Percentiles rank a stretch among this genome's conserved stretches.
These are phyloP conservation scores for Cynoglossus semilaevis DNA, from an alignment of 2,113 vertebrate genomes.

Conservation along the genomic window DNA sequence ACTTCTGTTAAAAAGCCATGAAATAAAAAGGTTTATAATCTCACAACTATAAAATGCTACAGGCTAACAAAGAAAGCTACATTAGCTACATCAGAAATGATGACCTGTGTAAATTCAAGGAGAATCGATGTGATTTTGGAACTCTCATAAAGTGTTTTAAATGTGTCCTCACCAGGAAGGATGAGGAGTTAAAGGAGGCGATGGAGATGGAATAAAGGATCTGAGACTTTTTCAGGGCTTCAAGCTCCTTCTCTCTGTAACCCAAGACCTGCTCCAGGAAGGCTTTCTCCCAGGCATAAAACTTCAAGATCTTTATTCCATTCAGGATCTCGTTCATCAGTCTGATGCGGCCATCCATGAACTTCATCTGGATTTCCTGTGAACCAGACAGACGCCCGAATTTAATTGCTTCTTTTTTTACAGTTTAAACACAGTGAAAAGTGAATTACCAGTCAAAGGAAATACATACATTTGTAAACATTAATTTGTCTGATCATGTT, in stretches of 20 bases:
- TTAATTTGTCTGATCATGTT: conserved; percentile 32
- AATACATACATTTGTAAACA: conserved; percentile 50
- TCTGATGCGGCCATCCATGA: conserved; percentile 86
- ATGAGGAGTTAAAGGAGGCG: conserved; percentile 91
- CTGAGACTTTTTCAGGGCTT: conserved; percentile 85
- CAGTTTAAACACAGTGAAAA: not conserved
- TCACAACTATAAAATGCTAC: too few relatives aligned
- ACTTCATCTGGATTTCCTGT: conserved; percentile 90
- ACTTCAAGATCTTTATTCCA: conserved; percentile 86
- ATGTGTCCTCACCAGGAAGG: conserved; percentile 82
- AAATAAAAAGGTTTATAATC: too few relatives aligned
- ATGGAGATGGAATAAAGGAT: conserved; percentile 91
- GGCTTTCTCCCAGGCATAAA: conserved; percentile 89
- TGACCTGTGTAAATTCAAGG: too few relatives aligned
- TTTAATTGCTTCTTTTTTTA: conserved; percentile 4
- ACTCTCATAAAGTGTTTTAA: too few relatives aligned
- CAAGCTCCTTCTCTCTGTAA: conserved; percentile 81
- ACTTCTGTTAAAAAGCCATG: too few relatives aligned
- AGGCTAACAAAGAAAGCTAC: too few relatives aligned
- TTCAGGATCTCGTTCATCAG: conserved; percentile 86
- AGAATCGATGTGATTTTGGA: too few relatives aligned
- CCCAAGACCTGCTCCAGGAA: conserved; percentile 82
- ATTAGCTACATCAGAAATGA: too few relatives aligned
- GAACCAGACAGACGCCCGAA: conserved; percentile 29
- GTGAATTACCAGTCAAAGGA: conserved; percentile 45